Evolutionary conservation across 2,888 invertebrate genomes (phyloP), one percentile per base, ranked within the genome.

Genomic region (Ennomos quercinarius): DNA sequence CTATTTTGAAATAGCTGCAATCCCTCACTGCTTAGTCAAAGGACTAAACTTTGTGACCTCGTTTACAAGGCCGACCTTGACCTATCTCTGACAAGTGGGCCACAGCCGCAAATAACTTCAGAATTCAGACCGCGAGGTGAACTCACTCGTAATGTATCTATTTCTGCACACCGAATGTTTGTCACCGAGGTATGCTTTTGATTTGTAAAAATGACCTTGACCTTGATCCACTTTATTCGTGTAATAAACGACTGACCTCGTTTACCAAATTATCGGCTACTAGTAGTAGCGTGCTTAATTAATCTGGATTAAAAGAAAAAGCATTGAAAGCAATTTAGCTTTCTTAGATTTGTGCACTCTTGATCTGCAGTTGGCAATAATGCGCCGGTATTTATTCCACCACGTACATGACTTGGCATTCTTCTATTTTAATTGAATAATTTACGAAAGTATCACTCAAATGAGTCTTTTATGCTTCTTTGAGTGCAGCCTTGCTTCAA

Each of bases 151-250:
- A 27, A 75, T 71, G 76, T 77, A 72, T 85, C 84, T 89, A 89
- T 89, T 89, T 88, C 78, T 84, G 86, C 80, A 71, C 83, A 73
- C 77, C 74, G 76, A 73, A 72, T 84, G 81, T 86, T 86, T 89
- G 87, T 89, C 89, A 84, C 83, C 61, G 73, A 81, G 79, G 77
- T 82, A 78, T 87, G 83, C 83, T 88, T 89, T 89, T 90, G 86
- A 89, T 89, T 91, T 89, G 89, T 91, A 89, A 89, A 87, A 90
- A 86, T 91, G 91, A 90, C 91, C 91, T 91, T 91, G 91, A 92
- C 91, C 91, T 91, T 92, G 91, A 92, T 91, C 91, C 87, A 90
- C 80, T 89, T 91, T 85, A 80, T 82, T 79, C 79, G 75, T 84
- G 87, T 89, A 86, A 87, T 89, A 89, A 90, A 90, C 84, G 75